These are phyloP conservation scores for Gymnorhina tibicen DNA, from an alignment of 2,113 vertebrate species.

Conservation along the genomic window DNA sequence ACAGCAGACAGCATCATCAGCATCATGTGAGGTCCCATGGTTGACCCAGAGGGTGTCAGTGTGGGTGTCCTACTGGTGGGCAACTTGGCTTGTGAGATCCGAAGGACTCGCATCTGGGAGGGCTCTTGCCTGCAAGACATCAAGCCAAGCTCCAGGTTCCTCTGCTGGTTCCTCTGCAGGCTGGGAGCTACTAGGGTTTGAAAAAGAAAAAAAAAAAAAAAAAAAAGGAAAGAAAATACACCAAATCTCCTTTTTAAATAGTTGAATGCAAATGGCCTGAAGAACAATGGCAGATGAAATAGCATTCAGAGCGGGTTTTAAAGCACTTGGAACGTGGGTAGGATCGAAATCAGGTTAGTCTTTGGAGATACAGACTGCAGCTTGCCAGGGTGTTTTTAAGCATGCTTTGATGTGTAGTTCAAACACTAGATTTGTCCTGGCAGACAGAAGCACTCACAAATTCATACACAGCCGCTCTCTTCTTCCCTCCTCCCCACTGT, in stretches of 20 bases:
- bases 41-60: background rate
- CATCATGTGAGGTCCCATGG: background rate
- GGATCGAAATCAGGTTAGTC: slow-evolving; percentile 62
- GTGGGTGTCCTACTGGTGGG: background rate
- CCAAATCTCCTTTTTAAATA: slow-evolving; percentile 50
- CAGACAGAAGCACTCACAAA: slow-evolving; percentile 52
- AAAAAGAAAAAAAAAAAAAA: background rate
- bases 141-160: background rate
- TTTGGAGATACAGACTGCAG: slow-evolving; percentile 55
- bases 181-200: background rate
- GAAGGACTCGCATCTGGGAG: accelerated
- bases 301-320: slow-evolving; percentile 34
- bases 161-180: background rate
- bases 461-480: background rate
- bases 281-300: slow-evolving; percentile 63
- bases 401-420: slow-evolving; percentile 65
- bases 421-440: slow-evolving; percentile 65
- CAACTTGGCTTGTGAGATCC: accelerated
- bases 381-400: slow-evolving; percentile 61
- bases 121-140: background rate
- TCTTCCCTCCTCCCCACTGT: slow-evolving; percentile 41
- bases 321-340: slow-evolving; percentile 46
- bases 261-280: slow-evolving; percentile 54
- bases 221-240: slow-evolving; percentile 31
- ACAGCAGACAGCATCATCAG: background rate